These are phyloP conservation scores for Muscicapa comitata DNA, from an alignment of 2,797 vertebrate genomes.

Conservation along the genomic window DNA sequence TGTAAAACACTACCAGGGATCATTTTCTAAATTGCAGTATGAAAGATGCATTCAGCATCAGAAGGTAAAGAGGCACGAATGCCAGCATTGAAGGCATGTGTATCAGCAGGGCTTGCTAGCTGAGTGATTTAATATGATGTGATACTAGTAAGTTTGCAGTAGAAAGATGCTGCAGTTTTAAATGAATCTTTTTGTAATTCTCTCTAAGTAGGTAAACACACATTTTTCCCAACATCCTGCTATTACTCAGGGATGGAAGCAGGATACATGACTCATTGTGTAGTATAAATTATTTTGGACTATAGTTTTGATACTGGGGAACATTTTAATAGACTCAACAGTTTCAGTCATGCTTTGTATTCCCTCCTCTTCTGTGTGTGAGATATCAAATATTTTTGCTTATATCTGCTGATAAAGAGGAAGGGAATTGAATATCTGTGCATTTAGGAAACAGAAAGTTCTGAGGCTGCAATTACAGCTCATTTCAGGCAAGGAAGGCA, in stretches of 20 bases:
- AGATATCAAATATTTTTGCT: background rate
- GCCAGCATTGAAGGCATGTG: background rate
- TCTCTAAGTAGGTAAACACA: background rate
- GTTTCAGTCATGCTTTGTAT: background rate
- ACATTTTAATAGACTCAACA: background rate
- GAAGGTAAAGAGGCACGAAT: background rate
- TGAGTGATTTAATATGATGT: background rate
- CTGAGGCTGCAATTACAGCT: background rate
- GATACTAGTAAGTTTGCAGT: background rate
- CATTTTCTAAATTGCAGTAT: slow-evolving; percentile 26
- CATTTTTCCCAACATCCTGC: background rate
- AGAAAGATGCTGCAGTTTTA: background rate
- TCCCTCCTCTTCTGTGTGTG: background rate
- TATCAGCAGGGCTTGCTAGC: background rate
- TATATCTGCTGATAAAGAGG: background rate
- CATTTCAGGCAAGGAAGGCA: background rate
- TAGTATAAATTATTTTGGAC: background rate
- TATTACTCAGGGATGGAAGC: background rate
- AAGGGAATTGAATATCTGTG: background rate
- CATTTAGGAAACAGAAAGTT: background rate
- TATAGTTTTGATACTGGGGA: background rate
- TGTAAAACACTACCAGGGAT: background rate
- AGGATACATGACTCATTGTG: background rate
- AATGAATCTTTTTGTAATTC: background rate
- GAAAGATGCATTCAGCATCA: background rate